Evolutionary conservation across 2,888 invertebrate genomes (phyloP).

Genomic region (Therioaphis trifolii): DNA sequence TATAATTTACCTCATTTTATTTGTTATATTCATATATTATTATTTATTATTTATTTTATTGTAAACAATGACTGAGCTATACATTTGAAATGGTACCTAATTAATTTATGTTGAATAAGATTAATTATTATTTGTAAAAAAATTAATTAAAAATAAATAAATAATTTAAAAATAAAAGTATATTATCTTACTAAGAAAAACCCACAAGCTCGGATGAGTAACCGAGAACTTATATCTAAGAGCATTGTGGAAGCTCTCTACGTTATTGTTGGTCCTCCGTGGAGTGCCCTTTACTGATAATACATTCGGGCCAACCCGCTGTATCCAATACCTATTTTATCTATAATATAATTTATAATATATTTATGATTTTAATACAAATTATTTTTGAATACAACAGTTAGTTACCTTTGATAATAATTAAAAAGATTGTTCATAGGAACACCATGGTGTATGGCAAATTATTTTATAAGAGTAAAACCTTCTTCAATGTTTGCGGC

Average conservation of each 20-base stretch:
- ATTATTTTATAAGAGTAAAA: neutral
- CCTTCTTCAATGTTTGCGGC: neutral
- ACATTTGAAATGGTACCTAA: too few species aligned
- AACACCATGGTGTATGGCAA: neutral
- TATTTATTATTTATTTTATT: too few species aligned
- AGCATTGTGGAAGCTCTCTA: conserved; percentile 2
- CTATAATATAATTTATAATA: neutral
- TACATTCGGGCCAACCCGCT: neutral
- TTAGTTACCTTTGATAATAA: neutral
- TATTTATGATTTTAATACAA: neutral
- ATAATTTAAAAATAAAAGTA: too few species aligned
- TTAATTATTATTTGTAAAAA: too few species aligned
- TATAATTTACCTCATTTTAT: too few species aligned
- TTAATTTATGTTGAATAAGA: too few species aligned
- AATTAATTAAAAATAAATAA: too few species aligned
- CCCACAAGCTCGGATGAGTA: neutral
- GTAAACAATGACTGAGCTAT: too few species aligned
- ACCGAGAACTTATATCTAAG: neutral
- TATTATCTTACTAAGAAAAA: conserved; percentile 9
- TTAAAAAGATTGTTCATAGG: neutral
- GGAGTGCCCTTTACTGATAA: neutral
- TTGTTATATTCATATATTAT: too few species aligned
- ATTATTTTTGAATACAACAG: neutral
- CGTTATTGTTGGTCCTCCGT: neutral
- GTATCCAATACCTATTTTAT: conserved; percentile 5